Conservation (phyloP, 2,113 vertebrate species). For the Pteruthius melanotis region DNA sequence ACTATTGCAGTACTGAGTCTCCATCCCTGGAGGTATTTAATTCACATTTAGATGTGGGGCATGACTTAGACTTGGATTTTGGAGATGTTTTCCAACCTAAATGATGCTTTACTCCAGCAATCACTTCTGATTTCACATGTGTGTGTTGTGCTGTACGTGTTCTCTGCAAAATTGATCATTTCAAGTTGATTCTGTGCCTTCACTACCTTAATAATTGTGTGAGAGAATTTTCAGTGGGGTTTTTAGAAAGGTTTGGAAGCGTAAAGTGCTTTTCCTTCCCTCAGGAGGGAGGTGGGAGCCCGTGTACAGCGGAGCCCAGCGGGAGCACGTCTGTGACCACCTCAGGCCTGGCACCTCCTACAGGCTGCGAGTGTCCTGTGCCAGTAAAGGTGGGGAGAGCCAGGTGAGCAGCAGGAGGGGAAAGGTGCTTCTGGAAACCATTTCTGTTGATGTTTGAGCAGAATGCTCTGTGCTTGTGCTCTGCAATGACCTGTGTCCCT, state of each 20-base stretch:
- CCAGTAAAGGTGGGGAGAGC: constrained; percentile 72
- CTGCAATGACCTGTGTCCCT: neutral
- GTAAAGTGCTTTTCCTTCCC: neutral
- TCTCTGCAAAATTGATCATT: neutral
- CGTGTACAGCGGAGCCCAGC: constrained; percentile 65
- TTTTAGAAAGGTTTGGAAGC: neutral
- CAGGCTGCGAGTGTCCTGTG: constrained; percentile 73
- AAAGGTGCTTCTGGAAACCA: neutral
- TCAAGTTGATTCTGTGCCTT: neutral
- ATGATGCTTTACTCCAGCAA: neutral
- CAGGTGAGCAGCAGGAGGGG: constrained; percentile 57
- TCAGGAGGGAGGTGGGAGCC: constrained; percentile 73
- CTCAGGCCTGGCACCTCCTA: constrained; percentile 74
- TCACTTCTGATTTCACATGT: fast-evolving
- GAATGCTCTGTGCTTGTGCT: neutral
- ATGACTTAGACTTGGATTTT: neutral
- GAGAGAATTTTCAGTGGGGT: neutral
- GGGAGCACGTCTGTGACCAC: constrained; percentile 74
- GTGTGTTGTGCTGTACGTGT: fast-evolving
- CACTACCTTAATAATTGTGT: too few relatives aligned
- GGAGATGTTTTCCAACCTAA: neutral
- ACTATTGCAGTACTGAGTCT: neutral
- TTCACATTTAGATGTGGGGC: neutral
- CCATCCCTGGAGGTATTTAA: neutral
- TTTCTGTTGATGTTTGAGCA: neutral